These are phyloP conservation scores for Stylophora pistillata DNA, from an alignment of 64 coral and sea anemone species.

Conservation along the genomic window DNA sequence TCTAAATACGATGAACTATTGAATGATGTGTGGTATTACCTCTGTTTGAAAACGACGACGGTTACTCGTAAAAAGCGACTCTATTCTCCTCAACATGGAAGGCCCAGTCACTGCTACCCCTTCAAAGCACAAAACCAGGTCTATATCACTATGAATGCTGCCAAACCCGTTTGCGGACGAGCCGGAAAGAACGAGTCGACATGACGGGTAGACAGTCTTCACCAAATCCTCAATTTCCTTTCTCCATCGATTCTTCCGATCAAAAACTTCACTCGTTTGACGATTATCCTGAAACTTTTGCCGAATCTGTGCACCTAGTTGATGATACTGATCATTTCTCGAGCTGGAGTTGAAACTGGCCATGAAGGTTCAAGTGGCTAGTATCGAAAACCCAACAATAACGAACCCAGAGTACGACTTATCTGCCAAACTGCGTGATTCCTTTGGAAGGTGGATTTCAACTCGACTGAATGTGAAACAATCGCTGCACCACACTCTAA, in stretches of 20 bases:
- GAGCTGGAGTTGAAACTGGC: not conserved
- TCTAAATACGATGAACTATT: no score
- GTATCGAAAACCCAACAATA: not conserved
- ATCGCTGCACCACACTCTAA: not conserved
- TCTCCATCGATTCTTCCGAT: conserved; percentile 30
- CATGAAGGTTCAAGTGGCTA: not conserved
- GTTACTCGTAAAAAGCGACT: conserved; percentile 27
- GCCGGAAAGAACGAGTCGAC: conserved; percentile 35
- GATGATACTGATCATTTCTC: not conserved
- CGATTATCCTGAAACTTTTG: conserved; percentile 21
- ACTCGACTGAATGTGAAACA: not conserved
- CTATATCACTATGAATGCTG: conserved; percentile 36
- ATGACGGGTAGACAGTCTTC: not conserved
- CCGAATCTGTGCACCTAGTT: conserved; percentile 17
- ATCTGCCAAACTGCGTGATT: not conserved
- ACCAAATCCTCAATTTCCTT: conserved; percentile 14
- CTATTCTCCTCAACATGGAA: conserved; percentile 3
- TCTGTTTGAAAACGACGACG: conserved; percentile 46
- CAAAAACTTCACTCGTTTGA: conserved; percentile 35
- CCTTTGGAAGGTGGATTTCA: not conserved
- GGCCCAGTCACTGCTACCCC: not conserved
- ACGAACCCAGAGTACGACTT: not conserved
- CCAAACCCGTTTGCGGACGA: conserved; percentile 40
- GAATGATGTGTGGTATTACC: not conserved
- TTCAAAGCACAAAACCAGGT: conserved; percentile 38